A percentile compares a stretch with the other conserved stretches of the same genome.
These are phyloP conservation scores for Glossosoma conforme DNA, from an alignment of 1,140 invertebrate genomes.

Conservation along the genomic window DNA sequence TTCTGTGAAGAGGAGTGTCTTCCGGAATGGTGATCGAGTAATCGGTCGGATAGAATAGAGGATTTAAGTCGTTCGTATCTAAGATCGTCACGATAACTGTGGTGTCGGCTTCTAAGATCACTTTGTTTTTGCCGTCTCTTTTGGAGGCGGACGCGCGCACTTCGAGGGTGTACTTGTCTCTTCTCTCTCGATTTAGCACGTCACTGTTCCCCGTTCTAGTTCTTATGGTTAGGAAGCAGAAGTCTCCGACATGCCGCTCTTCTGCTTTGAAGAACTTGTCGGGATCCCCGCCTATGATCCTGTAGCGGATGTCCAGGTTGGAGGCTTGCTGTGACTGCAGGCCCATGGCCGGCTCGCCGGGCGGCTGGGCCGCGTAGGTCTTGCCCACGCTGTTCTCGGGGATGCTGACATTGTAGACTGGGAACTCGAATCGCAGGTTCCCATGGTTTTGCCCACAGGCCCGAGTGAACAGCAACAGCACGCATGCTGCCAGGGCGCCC, in stretches of 20 bases:
- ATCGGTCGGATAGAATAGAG: slow-evolving; percentile 81
- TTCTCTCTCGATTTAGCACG: slow-evolving; percentile 86
- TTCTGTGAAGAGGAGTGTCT: slow-evolving; percentile 78
- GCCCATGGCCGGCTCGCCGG: slow-evolving; percentile 52
- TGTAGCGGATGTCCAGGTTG: slow-evolving; percentile 67
- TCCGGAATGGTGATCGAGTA: slow-evolving; percentile 87
- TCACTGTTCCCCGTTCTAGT: slow-evolving; percentile 79
- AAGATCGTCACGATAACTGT: slow-evolving; percentile 74
- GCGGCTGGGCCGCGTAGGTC: slow-evolving; percentile 61
- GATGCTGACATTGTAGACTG: slow-evolving; percentile 84
- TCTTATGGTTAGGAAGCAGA: slow-evolving; percentile 85
- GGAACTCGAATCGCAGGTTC: slow-evolving; percentile 58
- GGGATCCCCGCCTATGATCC: slow-evolving; percentile 78
- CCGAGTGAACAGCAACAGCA: slow-evolving; percentile 30
- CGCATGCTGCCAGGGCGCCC: slow-evolving; percentile 24
- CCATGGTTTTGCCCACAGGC: slow-evolving; percentile 30
- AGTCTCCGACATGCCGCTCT: slow-evolving; percentile 80
- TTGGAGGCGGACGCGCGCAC: slow-evolving; percentile 68
- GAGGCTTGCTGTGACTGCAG: slow-evolving; percentile 42
- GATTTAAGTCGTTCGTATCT: slow-evolving; percentile 89
- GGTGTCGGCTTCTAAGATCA: slow-evolving; percentile 63
- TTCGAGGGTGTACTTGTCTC: slow-evolving; percentile 75
- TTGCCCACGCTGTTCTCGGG: slow-evolving; percentile 87
- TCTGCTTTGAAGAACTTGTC: slow-evolving; percentile 92
- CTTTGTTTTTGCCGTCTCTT: slow-evolving; percentile 53